Percentiles rank a stretch among this genome's conserved stretches.
phyloP scores from a whole-genome alignment of 2,888 invertebrate species.

The Silvanus unidentatus region DNA sequence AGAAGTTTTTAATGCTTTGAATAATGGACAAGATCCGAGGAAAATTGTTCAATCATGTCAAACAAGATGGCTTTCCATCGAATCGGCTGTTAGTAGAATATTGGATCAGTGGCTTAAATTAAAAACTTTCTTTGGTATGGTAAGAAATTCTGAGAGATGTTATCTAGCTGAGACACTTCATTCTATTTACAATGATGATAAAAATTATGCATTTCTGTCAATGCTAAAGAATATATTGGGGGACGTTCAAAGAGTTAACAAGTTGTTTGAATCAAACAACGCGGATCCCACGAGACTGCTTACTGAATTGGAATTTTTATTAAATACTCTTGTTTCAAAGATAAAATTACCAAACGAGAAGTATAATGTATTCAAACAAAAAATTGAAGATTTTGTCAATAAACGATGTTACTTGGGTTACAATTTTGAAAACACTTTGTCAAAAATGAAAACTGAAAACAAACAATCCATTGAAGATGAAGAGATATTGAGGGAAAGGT shows the following conservation, averaged over 20 bases:
- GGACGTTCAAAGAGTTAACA: slow-evolving; percentile 22
- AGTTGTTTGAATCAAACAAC: slow-evolving; percentile 19
- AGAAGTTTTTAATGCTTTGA: slow-evolving; percentile 20
- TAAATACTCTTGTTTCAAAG: slow-evolving; percentile 4
- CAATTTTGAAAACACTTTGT: not conserved
- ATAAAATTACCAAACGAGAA: slow-evolving; percentile 5
- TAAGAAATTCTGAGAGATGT: not conserved
- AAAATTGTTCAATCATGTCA: slow-evolving; percentile 20
- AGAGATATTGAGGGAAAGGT: slow-evolving; percentile 5
- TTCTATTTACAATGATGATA: slow-evolving; percentile 24
- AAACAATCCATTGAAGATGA: slow-evolving; percentile 1
- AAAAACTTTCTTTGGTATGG: slow-evolving; percentile 2
- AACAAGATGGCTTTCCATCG: slow-evolving; percentile 28
- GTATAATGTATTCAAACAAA: slow-evolving; percentile 5
- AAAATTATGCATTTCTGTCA: slow-evolving; percentile 23
- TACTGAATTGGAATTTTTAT: slow-evolving; percentile 6
- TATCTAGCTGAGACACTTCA: slow-evolving; percentile 5
- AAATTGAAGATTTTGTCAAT: slow-evolving; percentile 19
- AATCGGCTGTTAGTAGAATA: slow-evolving; percentile 28
- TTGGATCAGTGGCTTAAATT: slow-evolving; percentile 30
- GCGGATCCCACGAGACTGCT: slow-evolving; percentile 18
- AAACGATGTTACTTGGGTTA: slow-evolving; percentile 9
- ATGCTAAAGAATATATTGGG: slow-evolving; percentile 23
- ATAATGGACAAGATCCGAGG: slow-evolving; percentile 24
- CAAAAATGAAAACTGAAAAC: slow-evolving; percentile 2